Evolutionary conservation across 2,888 invertebrate species (phyloP), one percentile per base, ranked within the genome.

Genomic region (Plagodis pulveraria): DNA sequence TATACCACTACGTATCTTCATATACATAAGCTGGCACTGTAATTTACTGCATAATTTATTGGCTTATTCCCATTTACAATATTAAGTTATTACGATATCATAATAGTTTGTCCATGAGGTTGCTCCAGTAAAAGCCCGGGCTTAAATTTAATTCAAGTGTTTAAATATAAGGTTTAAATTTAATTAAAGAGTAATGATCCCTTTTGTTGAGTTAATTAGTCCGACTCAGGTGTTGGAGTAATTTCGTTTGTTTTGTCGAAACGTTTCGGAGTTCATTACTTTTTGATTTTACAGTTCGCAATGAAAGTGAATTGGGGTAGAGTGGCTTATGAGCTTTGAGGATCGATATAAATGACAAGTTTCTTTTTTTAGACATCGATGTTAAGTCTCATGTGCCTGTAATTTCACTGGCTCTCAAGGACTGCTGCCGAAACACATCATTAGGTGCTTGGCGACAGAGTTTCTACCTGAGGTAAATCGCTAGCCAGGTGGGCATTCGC

Each of bases 151-250:
- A 76, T 77, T 73, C 12, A 12, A 42, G 42, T 12, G n/a, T 6
- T 36, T 8, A 36, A 36, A 36, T 36, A 8, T 36, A 36, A 60
- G 45, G 63, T 58, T 73, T 68, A 66, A 69, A 74, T 78, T 75
- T 71, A 76, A 76, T 77, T 73, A 73, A 74, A 75, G 76, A 76
- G 72, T 72, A 73, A 78, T 72, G 67, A 53, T 54, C 55, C 67
- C 57, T 63, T 22, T 66, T 56, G 50, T 59, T 44, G 42, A 58
- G 62, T 66, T 69, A 71, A 71, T 68, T 70, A 71, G 62, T 50
- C 51, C 55, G 54, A 52, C 48, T 54, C 58, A 64, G 66, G 63
- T 66, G 64, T 54, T 53, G 45, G 38, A n/a, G 61, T 58, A 51
- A 56, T 60, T 63, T 53, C 57, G 53, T 50, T 57, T 61, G 41